These are phyloP conservation scores for Tetrao urogallus DNA, from an alignment of 2,113 vertebrate genomes.

Conservation along the genomic window DNA sequence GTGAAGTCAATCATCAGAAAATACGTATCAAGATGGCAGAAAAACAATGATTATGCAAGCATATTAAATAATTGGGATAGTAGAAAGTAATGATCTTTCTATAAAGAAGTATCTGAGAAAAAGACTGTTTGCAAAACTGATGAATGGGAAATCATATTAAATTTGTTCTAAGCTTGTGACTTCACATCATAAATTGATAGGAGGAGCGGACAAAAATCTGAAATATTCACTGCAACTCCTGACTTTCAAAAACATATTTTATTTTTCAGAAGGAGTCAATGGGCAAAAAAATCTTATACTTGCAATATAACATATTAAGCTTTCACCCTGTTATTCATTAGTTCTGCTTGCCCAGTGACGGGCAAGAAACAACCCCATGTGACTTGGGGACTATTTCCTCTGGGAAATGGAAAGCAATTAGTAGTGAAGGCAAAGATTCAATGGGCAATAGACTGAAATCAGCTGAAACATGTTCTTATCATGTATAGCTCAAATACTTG, in stretches of 20 bases:
- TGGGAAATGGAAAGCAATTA: neutral
- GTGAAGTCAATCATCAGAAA: neutral
- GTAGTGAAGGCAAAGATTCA: neutral
- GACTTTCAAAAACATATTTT: neutral
- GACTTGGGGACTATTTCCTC: neutral
- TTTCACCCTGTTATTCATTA: neutral
- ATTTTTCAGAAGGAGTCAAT: neutral
- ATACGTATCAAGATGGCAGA: neutral
- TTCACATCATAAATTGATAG: neutral
- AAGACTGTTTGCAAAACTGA: neutral
- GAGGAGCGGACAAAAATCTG: neutral
- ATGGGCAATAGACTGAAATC: neutral
- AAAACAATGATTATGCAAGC: neutral
- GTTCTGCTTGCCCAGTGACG: neutral
- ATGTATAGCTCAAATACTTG: neutral
- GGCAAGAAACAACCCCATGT: neutral
- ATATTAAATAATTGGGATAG: neutral
- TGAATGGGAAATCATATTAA: neutral
- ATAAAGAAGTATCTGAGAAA: neutral
- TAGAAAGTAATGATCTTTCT: neutral
- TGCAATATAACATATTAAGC: neutral
- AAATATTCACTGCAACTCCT: neutral
- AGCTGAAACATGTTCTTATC: neutral
- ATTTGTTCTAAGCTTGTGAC: neutral
- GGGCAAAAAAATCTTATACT: neutral